Evolutionary conservation across 2,888 invertebrate genomes (phyloP).

Genomic region (Xylota sylvarum): DNA sequence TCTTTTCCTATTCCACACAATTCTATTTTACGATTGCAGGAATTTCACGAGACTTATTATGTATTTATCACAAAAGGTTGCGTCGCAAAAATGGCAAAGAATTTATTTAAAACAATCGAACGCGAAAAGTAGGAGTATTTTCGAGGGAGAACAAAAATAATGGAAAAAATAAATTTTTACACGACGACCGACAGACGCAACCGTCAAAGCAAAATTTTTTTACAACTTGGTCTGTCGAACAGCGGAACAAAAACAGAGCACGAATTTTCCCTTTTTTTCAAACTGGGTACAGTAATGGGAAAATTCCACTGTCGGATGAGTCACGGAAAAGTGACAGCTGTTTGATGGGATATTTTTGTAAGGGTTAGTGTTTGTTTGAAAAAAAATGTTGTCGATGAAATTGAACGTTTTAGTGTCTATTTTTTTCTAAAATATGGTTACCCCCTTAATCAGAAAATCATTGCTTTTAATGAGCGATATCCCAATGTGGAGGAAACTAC

Average conservation of each 20-base stretch:
- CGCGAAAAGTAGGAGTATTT: slow-evolving; percentile 38
- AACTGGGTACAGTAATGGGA: slow-evolving; percentile 55
- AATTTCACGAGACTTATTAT: slow-evolving; percentile 27
- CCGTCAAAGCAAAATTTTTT: slow-evolving; percentile 67
- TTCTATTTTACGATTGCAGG: slow-evolving; percentile 14
- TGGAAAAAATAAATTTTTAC: slow-evolving; percentile 28
- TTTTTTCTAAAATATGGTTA: too few species aligned
- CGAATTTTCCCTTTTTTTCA: slow-evolving; percentile 25
- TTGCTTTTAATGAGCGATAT: too few species aligned
- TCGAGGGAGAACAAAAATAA: slow-evolving; percentile 38
- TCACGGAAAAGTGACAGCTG: slow-evolving; percentile 53
- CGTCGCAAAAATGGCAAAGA: slow-evolving; percentile 56
- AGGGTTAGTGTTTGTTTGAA: slow-evolving; percentile 24
- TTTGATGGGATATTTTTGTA: slow-evolving; percentile 24
- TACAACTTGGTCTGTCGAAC: slow-evolving; percentile 50
- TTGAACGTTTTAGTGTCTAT: too few species aligned
- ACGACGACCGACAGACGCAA: slow-evolving; percentile 48
- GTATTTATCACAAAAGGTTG: slow-evolving; percentile 41
- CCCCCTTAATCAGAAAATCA: too few species aligned
- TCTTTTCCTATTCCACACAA: slow-evolving; percentile 19
- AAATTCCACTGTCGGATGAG: slow-evolving; percentile 29
- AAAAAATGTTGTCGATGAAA: too few species aligned
- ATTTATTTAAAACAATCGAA: slow-evolving; percentile 24
- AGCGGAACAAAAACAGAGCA: slow-evolving; percentile 59
- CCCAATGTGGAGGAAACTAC: too few species aligned